These are phyloP conservation scores for Brachypteracias leptosomus DNA, from an alignment of 2,113 vertebrate genomes.

Conservation along the genomic window DNA sequence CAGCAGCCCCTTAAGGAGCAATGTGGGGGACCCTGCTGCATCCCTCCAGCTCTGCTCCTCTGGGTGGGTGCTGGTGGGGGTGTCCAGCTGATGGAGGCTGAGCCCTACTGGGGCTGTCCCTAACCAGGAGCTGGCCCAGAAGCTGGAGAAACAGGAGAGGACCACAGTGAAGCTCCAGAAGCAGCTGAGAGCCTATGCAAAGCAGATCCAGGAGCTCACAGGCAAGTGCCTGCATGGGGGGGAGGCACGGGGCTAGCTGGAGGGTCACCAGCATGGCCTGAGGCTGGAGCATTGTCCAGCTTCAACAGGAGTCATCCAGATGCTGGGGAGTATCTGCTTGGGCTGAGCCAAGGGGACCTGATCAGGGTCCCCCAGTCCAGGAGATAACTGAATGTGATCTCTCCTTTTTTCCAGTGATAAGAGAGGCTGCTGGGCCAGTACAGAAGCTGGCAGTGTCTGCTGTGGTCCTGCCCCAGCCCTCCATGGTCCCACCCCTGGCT, in stretches of 20 bases:
- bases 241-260: not conserved
- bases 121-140: slow-evolving; percentile 69
- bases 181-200: slow-evolving; percentile 67
- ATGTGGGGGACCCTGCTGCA: not conserved
- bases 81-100: not conserved
- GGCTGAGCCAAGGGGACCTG: not conserved
- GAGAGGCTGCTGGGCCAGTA: not conserved
- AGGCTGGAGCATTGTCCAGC: too few species aligned
- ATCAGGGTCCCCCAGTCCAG: not conserved
- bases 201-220: not conserved
- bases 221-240: not conserved
- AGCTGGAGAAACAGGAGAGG: slow-evolving; percentile 71
- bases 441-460: not conserved
- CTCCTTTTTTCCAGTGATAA: not conserved
- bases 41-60: too few species aligned
- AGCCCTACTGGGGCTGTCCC: not conserved
- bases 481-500: not conserved
- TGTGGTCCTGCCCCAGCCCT: not conserved
- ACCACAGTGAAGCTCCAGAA: slow-evolving; percentile 69
- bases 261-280: not conserved
- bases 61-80: not conserved
- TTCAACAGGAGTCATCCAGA: rapidly evolving
- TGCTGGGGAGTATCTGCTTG: not conserved
- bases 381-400: not conserved
- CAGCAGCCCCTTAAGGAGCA: not conserved